These are phyloP conservation scores for Ptilonorhynchus violaceus DNA, from an alignment of 2,113 vertebrate genomes.

Conservation along the genomic window DNA sequence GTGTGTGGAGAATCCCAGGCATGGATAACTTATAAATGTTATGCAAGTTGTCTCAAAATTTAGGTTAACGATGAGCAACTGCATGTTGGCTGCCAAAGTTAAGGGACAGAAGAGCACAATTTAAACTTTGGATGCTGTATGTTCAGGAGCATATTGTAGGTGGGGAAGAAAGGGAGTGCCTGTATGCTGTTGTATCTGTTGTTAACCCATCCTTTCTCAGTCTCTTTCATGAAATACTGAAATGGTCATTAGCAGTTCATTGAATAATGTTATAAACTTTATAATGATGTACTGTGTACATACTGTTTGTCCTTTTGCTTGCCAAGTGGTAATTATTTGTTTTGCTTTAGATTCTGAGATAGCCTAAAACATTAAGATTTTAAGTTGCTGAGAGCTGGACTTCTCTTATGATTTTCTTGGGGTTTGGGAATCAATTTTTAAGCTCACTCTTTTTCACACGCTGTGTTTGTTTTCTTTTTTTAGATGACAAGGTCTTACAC, in stretches of 20 bases:
- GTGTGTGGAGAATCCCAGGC: background rate
- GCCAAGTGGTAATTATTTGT: background rate
- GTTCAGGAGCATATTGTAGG: background rate
- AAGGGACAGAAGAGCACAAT: background rate
- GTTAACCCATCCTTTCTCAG: background rate
- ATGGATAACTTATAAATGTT: background rate
- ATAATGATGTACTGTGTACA: fast-evolving
- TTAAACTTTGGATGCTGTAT: background rate
- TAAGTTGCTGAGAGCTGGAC: background rate
- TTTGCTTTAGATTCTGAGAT: background rate
- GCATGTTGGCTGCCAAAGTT: background rate
- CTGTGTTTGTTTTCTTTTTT: background rate
- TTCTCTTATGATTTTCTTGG: background rate
- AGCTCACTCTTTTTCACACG: background rate
- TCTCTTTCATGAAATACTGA: background rate
- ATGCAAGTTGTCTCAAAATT: fast-evolving
- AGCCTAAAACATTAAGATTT: background rate
- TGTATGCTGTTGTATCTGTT: background rate
- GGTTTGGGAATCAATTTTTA: background rate
- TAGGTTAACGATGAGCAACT: background rate
- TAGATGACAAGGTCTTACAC: conserved; percentile 89
- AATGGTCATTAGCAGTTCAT: background rate
- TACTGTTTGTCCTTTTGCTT: background rate
- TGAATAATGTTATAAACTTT: background rate
- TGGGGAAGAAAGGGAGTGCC: background rate